Evolutionary conservation across 2,797 vertebrate species (phyloP), one percentile per base, ranked within the genome.

Genomic region (Leuciscus waleckii): DNA sequence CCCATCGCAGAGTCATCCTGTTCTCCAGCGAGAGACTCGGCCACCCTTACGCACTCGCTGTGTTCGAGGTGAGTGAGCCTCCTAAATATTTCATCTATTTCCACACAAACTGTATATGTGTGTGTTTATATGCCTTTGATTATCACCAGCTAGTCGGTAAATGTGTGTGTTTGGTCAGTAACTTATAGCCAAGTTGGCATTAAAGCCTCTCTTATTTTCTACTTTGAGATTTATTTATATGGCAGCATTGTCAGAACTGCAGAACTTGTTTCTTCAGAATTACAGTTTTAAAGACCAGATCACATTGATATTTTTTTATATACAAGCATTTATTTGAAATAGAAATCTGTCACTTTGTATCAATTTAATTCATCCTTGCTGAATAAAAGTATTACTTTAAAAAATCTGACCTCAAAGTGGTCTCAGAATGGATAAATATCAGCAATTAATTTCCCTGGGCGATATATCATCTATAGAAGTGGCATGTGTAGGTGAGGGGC

Each of bases 1-100:
- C 95, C 88, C 97, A 98, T 90, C 96, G 97, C 86, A 97, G 97
- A 90, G 96, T 96, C 67, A 96, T 99, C 71, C 95, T 99, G 88
- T 96, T 95, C 0, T 99, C 97, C 2, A 93, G 93, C 0, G 96
- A 98, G 51, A 93, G 92, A 39, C 95, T 99, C 90, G 96, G 96
- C 87, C 98, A 99, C 85, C 98, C 98, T 9, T 99, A 97, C 10
- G 97, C 97, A 86, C 91, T 99, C 90, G 97, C 98, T 41, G 98
- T 99, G 43, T 99, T 99, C 90, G 98, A 99, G 97, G 98, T 99
- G 91, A 85, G 86, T 84, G 83, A 17, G 32, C 5, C 16, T 32
- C 16, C 23, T 39, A 37, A 54, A 79, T 61, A 23, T 49, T 85
- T 75, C 13, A 14, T 43, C 23, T 16, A 0, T 78, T 19, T 84